Conservation (phyloP, 2,888 invertebrate genomes). For the Ectobius pallidus region DNA sequence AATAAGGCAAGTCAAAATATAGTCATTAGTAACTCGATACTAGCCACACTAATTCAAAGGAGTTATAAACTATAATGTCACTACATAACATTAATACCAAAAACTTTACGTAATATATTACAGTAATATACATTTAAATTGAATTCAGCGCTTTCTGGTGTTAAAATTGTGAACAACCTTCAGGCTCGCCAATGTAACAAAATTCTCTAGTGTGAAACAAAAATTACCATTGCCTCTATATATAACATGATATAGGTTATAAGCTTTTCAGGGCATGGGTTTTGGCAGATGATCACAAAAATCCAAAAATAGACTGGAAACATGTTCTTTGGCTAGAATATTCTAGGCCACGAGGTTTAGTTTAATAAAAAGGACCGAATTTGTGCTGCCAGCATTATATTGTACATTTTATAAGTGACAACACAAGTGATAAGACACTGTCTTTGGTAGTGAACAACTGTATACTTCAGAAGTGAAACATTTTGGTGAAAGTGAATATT, state of each 20-base stretch:
- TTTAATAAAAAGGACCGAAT: not conserved
- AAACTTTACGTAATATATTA: too few species aligned
- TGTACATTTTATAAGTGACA: too few species aligned
- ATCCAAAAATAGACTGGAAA: conserved; percentile 25
- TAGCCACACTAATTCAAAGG: too few species aligned
- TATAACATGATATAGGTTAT: not conserved
- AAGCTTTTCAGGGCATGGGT: not conserved
- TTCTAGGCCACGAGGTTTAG: conserved; percentile 8
- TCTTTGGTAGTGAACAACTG: too few species aligned
- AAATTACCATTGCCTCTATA: not conserved
- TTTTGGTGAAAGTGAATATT: not conserved
- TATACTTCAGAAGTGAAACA: not conserved
- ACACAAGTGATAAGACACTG: too few species aligned
- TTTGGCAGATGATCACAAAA: not conserved
- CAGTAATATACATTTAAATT: too few species aligned
- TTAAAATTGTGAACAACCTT: too few species aligned
- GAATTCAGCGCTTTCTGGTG: too few species aligned
- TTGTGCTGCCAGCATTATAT: too few species aligned
- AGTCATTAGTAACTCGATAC: too few species aligned
- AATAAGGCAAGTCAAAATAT: too few species aligned
- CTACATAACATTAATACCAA: too few species aligned
- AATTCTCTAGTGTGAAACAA: not conserved
- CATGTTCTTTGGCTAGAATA: conserved; percentile 23
- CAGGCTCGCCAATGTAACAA: not conserved
- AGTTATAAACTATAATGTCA: not conserved